Percentiles rank a stretch among this genome's conserved stretches.
phyloP scores from a whole-genome alignment of 2,113 vertebrate species.

The Scomber japonicus region DNA sequence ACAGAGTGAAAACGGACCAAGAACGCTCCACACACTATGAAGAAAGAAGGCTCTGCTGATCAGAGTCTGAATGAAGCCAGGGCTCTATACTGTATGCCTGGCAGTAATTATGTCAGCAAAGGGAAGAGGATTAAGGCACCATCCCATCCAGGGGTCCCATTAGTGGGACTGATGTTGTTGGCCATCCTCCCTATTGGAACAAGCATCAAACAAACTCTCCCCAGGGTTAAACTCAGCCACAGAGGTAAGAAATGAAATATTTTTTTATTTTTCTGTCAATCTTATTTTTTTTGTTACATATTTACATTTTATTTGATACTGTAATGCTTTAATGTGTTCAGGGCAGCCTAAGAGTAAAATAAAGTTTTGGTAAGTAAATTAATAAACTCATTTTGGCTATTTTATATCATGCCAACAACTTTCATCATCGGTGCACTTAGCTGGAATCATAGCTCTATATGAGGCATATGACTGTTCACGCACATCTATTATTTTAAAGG shows the following conservation, averaged over 20 bases:
- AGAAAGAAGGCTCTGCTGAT: constrained; percentile 46
- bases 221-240: constrained; percentile 92
- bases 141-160: constrained; percentile 73
- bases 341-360: not conserved
- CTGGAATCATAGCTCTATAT: not conserved
- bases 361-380: not conserved
- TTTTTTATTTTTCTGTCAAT: constrained; percentile 12
- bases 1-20: constrained; percentile 57
- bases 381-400: not conserved
- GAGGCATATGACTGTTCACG: not conserved
- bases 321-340: not conserved
- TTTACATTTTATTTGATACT: not conserved
- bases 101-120: constrained; percentile 54
- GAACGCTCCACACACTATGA: constrained; percentile 67
- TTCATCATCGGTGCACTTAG: not conserved
- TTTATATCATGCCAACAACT: not conserved
- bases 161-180: constrained; percentile 83
- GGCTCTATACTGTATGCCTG: constrained; percentile 47
- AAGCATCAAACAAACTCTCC: constrained; percentile 91
- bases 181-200: constrained; percentile 84
- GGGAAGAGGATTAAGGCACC: constrained; percentile 69
- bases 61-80: constrained; percentile 45
- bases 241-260: constrained; percentile 88
- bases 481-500: no score
- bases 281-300: not conserved